These are phyloP conservation scores for Heteromormyrus szaboi DNA, from an alignment of 2,797 vertebrate species.

Conservation along the genomic window DNA sequence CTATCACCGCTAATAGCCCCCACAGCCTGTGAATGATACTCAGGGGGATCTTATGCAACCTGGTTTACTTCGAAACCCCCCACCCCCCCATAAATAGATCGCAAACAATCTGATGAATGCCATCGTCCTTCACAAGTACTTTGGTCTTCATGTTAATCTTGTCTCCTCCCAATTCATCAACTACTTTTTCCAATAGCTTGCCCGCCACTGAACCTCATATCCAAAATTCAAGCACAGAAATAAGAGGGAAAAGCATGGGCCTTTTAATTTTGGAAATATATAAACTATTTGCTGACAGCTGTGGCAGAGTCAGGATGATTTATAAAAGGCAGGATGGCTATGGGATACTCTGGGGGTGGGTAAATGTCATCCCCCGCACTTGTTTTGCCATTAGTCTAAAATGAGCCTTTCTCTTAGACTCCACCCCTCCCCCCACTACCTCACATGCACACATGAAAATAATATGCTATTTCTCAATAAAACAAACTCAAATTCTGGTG, in stretches of 20 bases:
- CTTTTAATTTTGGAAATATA: background rate
- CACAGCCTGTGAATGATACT: background rate
- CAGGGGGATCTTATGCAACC: background rate
- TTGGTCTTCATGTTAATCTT: background rate
- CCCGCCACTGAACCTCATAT: background rate
- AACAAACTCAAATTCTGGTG: constrained; percentile 38
- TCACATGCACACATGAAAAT: constrained; percentile 44
- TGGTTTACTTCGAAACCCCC: background rate
- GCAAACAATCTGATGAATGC: background rate
- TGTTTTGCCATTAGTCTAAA: background rate
- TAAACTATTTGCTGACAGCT: background rate
- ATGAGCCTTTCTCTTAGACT: constrained; percentile 34
- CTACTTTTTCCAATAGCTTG: background rate
- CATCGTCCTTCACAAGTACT: background rate
- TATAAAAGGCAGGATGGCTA: background rate
- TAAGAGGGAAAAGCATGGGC: background rate
- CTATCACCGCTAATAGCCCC: background rate
- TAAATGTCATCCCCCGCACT: background rate
- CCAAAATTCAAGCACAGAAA: background rate
- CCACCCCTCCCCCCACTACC: background rate
- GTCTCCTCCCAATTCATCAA: background rate
- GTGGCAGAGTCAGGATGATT: background rate
- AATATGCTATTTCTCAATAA: constrained; percentile 36
- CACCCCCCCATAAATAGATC: background rate
- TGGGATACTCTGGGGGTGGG: background rate